These are phyloP conservation scores for Pseudomyrmex concolor DNA, from an alignment of 1,140 invertebrate genomes.

Conservation along the genomic window DNA sequence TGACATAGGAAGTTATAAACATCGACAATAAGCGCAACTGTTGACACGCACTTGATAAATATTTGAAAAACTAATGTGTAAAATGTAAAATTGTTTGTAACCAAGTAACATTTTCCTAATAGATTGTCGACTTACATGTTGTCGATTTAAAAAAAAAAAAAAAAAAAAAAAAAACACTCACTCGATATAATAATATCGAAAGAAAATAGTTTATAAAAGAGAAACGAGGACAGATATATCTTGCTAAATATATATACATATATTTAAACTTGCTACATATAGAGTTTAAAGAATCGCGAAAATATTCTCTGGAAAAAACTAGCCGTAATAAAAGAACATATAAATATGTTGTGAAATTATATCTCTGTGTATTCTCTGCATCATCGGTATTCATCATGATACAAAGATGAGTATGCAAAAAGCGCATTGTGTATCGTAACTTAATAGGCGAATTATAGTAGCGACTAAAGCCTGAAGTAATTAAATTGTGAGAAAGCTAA, in stretches of 20 bases:
- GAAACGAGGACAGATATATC: too few species aligned
- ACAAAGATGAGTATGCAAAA: not conserved
- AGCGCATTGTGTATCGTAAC: conserved; percentile 24
- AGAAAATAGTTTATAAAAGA: conserved; percentile 2
- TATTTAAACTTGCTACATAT: too few species aligned
- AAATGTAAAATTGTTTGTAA: conserved; percentile 45
- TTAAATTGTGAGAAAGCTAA: not conserved
- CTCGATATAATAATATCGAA: conserved; percentile 43
- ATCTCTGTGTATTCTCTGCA: conserved; percentile 49
- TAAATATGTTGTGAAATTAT: conserved; percentile 30
- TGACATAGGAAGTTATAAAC: conserved; percentile 31
- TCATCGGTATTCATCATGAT: conserved; percentile 17
- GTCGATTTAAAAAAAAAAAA: not conserved
- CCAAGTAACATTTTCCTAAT: conserved; percentile 11
- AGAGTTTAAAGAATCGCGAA: not conserved
- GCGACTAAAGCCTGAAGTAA: conserved; percentile 22
- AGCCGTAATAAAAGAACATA: conserved; percentile 1
- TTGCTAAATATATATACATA: too few species aligned
- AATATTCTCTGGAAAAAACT: not conserved
- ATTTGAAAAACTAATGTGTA: conserved; percentile 18
- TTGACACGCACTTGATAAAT: conserved; percentile 53
- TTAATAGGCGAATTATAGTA: conserved; percentile 28
- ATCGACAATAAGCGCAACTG: conserved; percentile 55
- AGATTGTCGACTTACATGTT: not conserved
- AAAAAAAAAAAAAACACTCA: conserved; percentile 22